Conservation (phyloP, 2,888 invertebrate species). For the Clunio marinus region DNA sequence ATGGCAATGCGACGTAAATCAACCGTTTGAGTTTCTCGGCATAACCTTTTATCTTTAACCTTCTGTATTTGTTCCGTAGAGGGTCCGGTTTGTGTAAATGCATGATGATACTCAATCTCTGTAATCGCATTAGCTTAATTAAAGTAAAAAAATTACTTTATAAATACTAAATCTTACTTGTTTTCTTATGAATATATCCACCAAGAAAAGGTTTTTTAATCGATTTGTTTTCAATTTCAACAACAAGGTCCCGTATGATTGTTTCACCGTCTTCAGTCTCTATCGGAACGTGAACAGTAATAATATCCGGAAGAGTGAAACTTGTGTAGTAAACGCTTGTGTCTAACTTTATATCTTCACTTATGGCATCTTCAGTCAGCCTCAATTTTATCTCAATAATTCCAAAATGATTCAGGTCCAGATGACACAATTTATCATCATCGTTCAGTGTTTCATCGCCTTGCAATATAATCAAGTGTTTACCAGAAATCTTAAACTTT, state of each 20-base stretch:
- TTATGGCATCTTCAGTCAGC: conserved; percentile 40
- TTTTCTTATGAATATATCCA: conserved; percentile 70
- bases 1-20: conserved; percentile 48
- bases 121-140: conserved; percentile 41
- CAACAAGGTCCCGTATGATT: conserved; percentile 53
- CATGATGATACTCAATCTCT: conserved; percentile 71
- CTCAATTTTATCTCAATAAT: conserved; percentile 47
- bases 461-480: conserved; percentile 54
- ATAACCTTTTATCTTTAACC: conserved; percentile 42
- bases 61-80: conserved; percentile 44
- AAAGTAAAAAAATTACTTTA: background rate
- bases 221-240: conserved; percentile 57
- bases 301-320: conserved; percentile 54
- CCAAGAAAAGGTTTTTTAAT: conserved; percentile 74
- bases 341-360: conserved; percentile 43
- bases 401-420: conserved; percentile 47
- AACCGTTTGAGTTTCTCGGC: conserved; percentile 64
- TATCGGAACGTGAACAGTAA: conserved; percentile 54
- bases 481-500: conserved; percentile 56
- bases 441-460: conserved; percentile 49
- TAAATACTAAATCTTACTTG: conserved; percentile 52
- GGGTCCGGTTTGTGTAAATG: conserved; percentile 70
- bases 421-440: conserved; percentile 44
- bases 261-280: conserved; percentile 48
- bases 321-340: conserved; percentile 49